phyloP scores from a whole-genome alignment of 2,797 vertebrate genomes.

The Thamnophis elegans region DNA sequence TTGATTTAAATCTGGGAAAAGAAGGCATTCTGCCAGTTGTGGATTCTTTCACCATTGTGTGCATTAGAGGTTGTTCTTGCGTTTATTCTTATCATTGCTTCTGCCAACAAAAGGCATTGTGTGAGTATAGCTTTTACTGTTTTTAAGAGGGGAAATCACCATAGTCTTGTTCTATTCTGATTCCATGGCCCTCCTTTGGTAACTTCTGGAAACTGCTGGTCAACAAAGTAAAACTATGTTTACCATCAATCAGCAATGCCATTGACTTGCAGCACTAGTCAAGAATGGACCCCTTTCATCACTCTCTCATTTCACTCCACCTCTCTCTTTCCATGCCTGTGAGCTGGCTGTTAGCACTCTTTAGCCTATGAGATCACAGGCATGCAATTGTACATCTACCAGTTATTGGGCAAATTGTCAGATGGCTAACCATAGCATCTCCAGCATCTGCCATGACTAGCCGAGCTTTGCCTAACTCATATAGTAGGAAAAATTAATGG shows the following conservation, averaged over 20 bases:
- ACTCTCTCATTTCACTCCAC: not conserved
- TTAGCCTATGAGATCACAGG: not conserved
- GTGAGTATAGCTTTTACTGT: not conserved
- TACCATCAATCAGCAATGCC: not conserved
- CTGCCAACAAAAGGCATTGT: not conserved
- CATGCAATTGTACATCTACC: not conserved
- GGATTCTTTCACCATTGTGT: not conserved
- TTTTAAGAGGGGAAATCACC: not conserved
- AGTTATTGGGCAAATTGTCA: not conserved
- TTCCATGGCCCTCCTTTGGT: not conserved
- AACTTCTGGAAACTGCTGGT: not conserved
- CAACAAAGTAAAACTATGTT: not conserved
- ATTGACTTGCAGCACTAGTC: not conserved
- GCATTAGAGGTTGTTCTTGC: not conserved
- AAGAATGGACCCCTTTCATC: not conserved
- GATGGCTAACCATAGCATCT: not conserved
- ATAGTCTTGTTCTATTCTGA: not conserved
- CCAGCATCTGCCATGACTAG: not conserved
- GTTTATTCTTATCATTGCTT: not conserved
- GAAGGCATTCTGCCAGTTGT: not conserved
- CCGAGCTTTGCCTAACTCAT: not conserved
- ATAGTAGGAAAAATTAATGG: not conserved
- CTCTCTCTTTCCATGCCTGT: not conserved
- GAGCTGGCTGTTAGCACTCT: not conserved
- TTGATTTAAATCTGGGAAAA: not conserved